A percentile compares a stretch with the other conserved stretches of the same genome.
phyloP scores from a whole-genome alignment of 2,797 vertebrate species.

The Ceryle rudis region DNA sequence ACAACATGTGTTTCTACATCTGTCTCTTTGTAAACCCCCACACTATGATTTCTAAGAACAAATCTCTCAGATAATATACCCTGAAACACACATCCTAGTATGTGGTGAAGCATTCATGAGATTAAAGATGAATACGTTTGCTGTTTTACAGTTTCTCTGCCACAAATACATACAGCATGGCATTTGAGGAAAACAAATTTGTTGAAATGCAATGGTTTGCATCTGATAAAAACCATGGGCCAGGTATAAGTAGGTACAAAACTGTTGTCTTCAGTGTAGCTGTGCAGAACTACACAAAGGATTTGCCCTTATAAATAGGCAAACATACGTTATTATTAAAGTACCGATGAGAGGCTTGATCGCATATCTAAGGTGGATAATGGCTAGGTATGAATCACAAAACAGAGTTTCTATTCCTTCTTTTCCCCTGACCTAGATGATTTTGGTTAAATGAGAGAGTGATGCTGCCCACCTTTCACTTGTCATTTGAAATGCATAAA shows the following conservation, averaged over 20 bases:
- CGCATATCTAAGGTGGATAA: neutral
- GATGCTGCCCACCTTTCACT: neutral
- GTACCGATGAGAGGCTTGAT: neutral
- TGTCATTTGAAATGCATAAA: neutral
- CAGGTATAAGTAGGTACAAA: neutral
- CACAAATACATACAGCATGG: neutral
- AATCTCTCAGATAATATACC: conserved; percentile 27
- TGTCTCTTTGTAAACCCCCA: neutral
- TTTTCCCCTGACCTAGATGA: neutral
- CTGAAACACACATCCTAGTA: conserved; percentile 27
- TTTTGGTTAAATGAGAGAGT: neutral
- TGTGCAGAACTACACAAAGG: neutral
- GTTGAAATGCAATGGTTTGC: neutral
- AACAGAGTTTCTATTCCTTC: neutral
- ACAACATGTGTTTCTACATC: neutral
- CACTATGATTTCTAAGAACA: conserved; percentile 10
- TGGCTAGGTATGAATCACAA: neutral
- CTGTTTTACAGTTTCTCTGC: neutral
- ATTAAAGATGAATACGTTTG: conserved; percentile 32
- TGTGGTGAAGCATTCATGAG: neutral
- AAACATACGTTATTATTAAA: neutral
- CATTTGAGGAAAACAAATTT: neutral
- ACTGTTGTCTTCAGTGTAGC: neutral
- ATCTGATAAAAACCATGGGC: neutral
- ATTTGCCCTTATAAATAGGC: neutral